phyloP scores from a whole-genome alignment of 2,888 invertebrate genomes.

The Ormia ochracea region DNA sequence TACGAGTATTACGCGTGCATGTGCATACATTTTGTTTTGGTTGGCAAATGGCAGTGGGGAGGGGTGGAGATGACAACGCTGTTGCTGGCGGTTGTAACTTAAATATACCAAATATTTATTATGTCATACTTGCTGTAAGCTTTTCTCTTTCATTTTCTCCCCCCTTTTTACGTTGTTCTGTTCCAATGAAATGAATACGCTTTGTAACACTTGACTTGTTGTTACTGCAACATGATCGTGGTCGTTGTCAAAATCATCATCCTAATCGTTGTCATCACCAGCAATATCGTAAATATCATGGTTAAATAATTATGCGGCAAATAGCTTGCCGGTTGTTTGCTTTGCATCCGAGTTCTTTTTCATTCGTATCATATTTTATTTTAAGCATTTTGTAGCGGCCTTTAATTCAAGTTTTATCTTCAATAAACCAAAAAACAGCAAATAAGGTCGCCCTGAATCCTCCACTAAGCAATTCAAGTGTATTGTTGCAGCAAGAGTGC shows the following conservation, averaged over 20 bases:
- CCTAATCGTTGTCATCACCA: not conserved
- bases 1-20: not conserved
- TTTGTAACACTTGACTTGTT: constrained; percentile 61
- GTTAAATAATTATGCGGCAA: constrained; percentile 52
- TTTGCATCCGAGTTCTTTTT: not conserved
- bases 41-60: not conserved
- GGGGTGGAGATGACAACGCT: not conserved
- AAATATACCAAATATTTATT: constrained; percentile 33
- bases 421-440: constrained; percentile 8
- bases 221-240: constrained; percentile 29
- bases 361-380: not conserved
- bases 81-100: constrained; percentile 26
- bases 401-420: constrained; percentile 58
- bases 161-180: not conserved
- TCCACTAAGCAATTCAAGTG: constrained; percentile 43
- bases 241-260: constrained; percentile 24
- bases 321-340: not conserved
- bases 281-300: constrained; percentile 45
- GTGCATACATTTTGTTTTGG: no score
- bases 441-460: constrained; percentile 50
- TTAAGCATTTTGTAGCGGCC: constrained; percentile 56
- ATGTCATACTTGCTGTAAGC: constrained; percentile 49
- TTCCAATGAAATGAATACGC: constrained; percentile 59
- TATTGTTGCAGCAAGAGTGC: constrained; percentile 32
- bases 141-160: constrained; percentile 8